These are phyloP conservation scores for Tethea ocularis DNA, from an alignment of 2,888 invertebrate species.

Conservation along the genomic window DNA sequence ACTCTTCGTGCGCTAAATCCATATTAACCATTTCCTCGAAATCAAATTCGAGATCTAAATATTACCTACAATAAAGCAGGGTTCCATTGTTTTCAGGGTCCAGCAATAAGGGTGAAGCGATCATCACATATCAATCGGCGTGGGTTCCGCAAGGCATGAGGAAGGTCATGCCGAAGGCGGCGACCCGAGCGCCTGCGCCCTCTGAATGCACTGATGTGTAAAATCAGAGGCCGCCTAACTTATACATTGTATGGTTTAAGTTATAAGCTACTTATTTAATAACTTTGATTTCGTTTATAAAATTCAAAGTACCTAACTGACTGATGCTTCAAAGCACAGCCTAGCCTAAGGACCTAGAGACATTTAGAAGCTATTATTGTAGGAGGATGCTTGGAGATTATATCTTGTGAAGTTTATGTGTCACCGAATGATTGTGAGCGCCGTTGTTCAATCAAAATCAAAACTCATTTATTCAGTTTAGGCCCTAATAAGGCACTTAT, in stretches of 20 bases:
- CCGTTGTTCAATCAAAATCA: too few relatives aligned
- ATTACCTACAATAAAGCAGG: background rate
- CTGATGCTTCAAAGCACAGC: too few relatives aligned
- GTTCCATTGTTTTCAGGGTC: conserved; percentile 7
- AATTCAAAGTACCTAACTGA: too few relatives aligned
- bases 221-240: conserved; percentile 19
- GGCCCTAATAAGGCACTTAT: too few relatives aligned
- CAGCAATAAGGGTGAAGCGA: conserved; percentile 8
- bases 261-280: background rate
- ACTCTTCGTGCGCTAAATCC: background rate
- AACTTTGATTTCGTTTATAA: too few relatives aligned
- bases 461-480: too few relatives aligned
- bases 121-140: conserved; percentile 23
- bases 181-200: conserved; percentile 23
- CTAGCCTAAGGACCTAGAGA: too few relatives aligned
- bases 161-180: conserved; percentile 17
- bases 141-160: conserved; percentile 10
- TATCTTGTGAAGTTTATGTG: too few relatives aligned
- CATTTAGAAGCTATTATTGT: too few relatives aligned
- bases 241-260: conserved; percentile 6
- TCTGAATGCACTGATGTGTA: conserved; percentile 17
- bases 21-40: background rate
- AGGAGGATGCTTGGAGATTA: too few relatives aligned
- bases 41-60: conserved; percentile 12
- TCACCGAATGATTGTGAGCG: too few relatives aligned